phyloP scores from a whole-genome alignment of 1,140 invertebrate genomes.

The Mamestra configurata region DNA sequence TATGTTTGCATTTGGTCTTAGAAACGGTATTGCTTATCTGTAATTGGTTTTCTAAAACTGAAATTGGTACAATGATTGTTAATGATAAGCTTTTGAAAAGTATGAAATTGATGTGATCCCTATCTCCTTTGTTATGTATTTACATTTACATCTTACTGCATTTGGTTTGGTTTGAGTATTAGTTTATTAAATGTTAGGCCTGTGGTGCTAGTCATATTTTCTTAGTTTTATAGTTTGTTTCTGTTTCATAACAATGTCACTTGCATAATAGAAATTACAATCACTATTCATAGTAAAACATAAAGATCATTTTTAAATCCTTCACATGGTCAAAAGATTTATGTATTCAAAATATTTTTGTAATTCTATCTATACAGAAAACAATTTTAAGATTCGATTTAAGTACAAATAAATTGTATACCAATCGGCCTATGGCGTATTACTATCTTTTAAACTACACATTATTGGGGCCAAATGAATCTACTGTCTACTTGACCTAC shows the following conservation, averaged over 20 bases:
- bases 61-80: background rate
- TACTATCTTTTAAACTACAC: slow-evolving; percentile 46
- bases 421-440: slow-evolving; percentile 49
- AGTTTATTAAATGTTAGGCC: slow-evolving; percentile 32
- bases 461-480: slow-evolving; percentile 56
- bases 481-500: slow-evolving; percentile 38
- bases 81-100: slow-evolving; percentile 2
- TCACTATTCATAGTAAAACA: slow-evolving; percentile 1
- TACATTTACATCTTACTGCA: slow-evolving; percentile 41
- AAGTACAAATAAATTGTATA: slow-evolving; percentile 51
- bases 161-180: slow-evolving; percentile 27
- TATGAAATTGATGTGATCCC: background rate
- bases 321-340: background rate
- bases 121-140: background rate
- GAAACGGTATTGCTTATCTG: background rate
- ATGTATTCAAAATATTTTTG: slow-evolving; percentile 59
- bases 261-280: slow-evolving; percentile 15
- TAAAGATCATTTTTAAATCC: background rate
- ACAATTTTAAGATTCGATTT: slow-evolving; percentile 37
- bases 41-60: background rate
- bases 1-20: background rate
- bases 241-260: slow-evolving; percentile 32
- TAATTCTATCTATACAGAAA: slow-evolving; percentile 53
- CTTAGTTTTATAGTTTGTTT: slow-evolving; percentile 47
- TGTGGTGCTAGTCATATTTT: slow-evolving; percentile 75